These are phyloP conservation scores for Dione juno DNA, from an alignment of 2,888 invertebrate species.

Conservation along the genomic window DNA sequence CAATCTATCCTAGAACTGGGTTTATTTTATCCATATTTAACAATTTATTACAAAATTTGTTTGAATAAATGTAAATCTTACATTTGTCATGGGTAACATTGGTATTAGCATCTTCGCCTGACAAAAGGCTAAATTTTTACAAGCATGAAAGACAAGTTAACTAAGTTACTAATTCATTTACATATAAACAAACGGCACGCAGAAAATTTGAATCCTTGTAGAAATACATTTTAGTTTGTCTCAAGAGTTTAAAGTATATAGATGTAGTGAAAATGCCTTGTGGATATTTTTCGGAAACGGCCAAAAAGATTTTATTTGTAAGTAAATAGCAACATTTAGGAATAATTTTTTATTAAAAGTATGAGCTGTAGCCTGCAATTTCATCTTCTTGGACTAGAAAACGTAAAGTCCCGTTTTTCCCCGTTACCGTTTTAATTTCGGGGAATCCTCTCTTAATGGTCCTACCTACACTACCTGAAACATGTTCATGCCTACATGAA, in stretches of 20 bases:
- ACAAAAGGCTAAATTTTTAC: constrained; percentile 60
- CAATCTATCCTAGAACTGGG: neutral
- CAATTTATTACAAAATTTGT: neutral
- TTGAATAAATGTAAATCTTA: constrained; percentile 8
- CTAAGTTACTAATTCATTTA: constrained; percentile 68
- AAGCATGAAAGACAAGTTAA: constrained; percentile 66
- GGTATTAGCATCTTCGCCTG: constrained; percentile 46
- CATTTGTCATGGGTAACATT: constrained; percentile 1
- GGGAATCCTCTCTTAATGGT: too few relatives aligned
- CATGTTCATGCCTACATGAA: too few relatives aligned
- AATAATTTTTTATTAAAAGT: too few relatives aligned
- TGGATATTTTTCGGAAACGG: constrained; percentile 71
- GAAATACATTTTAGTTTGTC: constrained; percentile 55
- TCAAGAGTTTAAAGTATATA: constrained; percentile 39
- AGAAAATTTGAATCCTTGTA: constrained; percentile 32
- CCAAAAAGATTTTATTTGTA: constrained; percentile 68
- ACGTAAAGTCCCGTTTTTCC: too few relatives aligned
- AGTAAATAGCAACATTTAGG: constrained; percentile 50
- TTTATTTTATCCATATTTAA: neutral
- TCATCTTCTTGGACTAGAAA: too few relatives aligned
- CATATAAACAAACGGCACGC: constrained; percentile 64
- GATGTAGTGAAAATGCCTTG: constrained; percentile 67
- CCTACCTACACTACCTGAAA: too few relatives aligned
- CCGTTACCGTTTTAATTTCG: too few relatives aligned
- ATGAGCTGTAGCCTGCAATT: too few relatives aligned